Evolutionary conservation across 30 jellyfish, hydroid and myxozoan species (phyloP), one percentile per base, ranked within the genome.

Genomic region (Clytia hemisphaerica): DNA sequence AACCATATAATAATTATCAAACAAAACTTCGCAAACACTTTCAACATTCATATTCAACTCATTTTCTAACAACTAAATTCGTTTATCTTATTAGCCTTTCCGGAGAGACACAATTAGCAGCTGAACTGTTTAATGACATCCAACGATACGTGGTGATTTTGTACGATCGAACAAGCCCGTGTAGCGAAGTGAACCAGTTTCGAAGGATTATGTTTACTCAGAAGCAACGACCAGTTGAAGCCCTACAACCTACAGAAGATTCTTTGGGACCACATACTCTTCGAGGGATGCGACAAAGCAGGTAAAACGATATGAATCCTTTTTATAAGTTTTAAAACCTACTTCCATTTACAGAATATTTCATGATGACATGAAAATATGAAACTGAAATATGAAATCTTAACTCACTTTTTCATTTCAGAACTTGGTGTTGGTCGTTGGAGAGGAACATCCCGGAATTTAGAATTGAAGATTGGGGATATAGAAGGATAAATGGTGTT

Each of bases 241-340:
- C 75, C 73, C 3, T 76, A 35, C 82, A 73, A n/a, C 90, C 90
- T 46, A 76, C 81, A 21, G 66, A 61, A 29, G 90, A 47, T 48
- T 73, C 82, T 22, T 63, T 76, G 75, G 42, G 18, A 31, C 90
- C 35, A 34, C 90, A 76, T 27, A 38, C 65, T 50, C 70, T 21
- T 30, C 44, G 81, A 26, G 48, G 79, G 15, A 61, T 72, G 15
- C 47, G 9, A 22, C 87, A 59, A 75, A 73, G 87, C 50, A 79
- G 75, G 77, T 54, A 72, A 72, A 60, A 7, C 16, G 9, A 37
- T 31, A 4, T 37, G 37, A 18, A 14, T 57, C 45, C 70, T 57
- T 14, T 32, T 25, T 18, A 28, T 32, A 18, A 3, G 40, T 32
- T 32, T n/a, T n/a, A n/a, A n/a, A n/a, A n/a, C n/a, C n/a, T n/a